Evolutionary conservation across 2,888 invertebrate species (phyloP).

Genomic region (Desoria tigrina): DNA sequence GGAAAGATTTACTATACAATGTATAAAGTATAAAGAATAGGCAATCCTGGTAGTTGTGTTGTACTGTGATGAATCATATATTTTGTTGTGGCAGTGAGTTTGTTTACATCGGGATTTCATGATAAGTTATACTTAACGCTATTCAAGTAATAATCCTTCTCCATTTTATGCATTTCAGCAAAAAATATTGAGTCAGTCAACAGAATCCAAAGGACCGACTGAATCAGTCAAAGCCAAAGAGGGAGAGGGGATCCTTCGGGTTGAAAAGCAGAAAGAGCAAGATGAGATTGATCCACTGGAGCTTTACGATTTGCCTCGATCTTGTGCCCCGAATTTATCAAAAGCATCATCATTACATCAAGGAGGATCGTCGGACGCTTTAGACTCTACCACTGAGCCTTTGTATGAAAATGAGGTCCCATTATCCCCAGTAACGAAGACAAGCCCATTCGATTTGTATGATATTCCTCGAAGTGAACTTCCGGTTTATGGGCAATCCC

Average conservation of each 20-base stretch:
- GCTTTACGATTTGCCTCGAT: conserved; percentile 47
- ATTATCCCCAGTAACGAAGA: conserved; percentile 15
- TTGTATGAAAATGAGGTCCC: conserved; percentile 26
- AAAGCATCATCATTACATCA: not conserved
- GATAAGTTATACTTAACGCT: too few species aligned
- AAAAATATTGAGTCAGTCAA: conserved; percentile 20
- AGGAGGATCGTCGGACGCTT: conserved; percentile 9
- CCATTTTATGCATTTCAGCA: conserved; percentile 7
- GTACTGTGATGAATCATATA: too few species aligned
- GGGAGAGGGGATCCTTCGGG: not conserved
- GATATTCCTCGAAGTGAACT: conserved; percentile 61
- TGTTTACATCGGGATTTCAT: too few species aligned
- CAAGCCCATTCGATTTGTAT: conserved; percentile 60
- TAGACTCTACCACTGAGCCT: conserved; percentile 13
- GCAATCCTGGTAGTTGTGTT: too few species aligned
- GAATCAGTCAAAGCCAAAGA: not conserved
- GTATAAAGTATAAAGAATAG: too few species aligned
- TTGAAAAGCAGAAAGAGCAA: not conserved
- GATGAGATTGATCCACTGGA: conserved; percentile 35
- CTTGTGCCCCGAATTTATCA: conserved; percentile 16
- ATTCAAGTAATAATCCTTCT: too few species aligned
- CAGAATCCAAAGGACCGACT: not conserved
- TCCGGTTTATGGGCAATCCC: conserved; percentile 53
- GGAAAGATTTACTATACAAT: too few species aligned
- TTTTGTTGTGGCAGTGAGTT: too few species aligned